Evolutionary conservation across 2,113 vertebrate species (phyloP), one percentile per base, ranked within the genome.

Genomic region (Abramis brama): DNA sequence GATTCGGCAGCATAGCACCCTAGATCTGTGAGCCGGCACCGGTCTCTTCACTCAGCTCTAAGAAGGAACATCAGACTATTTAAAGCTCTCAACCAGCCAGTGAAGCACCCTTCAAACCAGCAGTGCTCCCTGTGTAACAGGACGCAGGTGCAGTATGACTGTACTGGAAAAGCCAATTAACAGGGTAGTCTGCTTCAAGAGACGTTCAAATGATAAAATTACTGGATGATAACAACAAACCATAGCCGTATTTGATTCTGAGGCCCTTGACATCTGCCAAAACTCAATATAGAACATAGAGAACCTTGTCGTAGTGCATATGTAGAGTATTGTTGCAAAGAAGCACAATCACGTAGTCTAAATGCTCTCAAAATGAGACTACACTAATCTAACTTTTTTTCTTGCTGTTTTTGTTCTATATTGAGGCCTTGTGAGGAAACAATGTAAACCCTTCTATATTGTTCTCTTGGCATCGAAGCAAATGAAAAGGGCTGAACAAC

Each of bases 51-150:
- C 50, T 73, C 21, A 19, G 68, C 64, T 43, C 82, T 57, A 55
- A 83, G 82, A n/a, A 83, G 33, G 21, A 83, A 59, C 82, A 55
- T 83, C 52, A 83, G 66, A 33, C 82, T 83, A 83, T 83, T 83
- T 83, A 73, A 83, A 73, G 68, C 82, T 73, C 50, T 83, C 82
- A 43, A n/a, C 50, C 17, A 73, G 82, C 23, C 68, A 57, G 66
- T 83, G 68, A 83, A 83, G 82, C 68, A 52, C 82, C 68, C 82
- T 83, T 83, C 30, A 83, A 83, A 73, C 21, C 82, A 39, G 68
- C 82, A 50, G 25, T 33, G 45, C 64, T 70, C 19, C 45, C 17
- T 55, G 64, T 70, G 80, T 68, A 82, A 73, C 68, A 73, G 68
- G 68, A 73, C 33, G 68, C 82, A 83, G 82, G 82, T 83, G 82